Evolutionary conservation across 53 echinoderm and acorn worm genomes (phyloP), one percentile per base, ranked within the genome.

Genomic region (Glandiceps talaboti): DNA sequence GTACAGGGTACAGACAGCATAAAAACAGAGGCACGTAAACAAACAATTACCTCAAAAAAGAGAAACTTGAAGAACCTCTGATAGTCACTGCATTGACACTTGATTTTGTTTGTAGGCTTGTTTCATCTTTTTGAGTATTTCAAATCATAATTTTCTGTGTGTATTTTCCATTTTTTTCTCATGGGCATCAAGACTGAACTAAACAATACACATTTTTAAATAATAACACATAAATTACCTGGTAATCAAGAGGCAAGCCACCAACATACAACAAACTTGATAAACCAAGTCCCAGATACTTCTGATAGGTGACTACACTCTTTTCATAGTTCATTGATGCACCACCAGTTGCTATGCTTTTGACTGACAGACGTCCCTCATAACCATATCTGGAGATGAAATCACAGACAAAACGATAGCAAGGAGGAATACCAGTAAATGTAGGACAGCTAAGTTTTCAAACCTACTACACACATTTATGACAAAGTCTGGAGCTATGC

Each of bases 321-420:
- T 86, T 80, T 30, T 77, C 85, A 73, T 83, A 89, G 30, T 85
- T 73, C 26, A 82, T 83, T 10, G 97, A 97, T 14, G 93, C 88
- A 0, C 96, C 97, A 6, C 93, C 93, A 14, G 97, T 93, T 25
- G 93, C 89, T 31, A 93, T 80, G 76, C 89, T 79, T 45, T 90
- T 88, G 0, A 97, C 91, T 0, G 97, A 88, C 20, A 97, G 85
- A 30, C 90, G 88, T 26, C 97, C 97, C 73, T 93, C 93, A 79
- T 93, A 83, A 1, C 83, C 93, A 76, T 97, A 91, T 79, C 97
- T 97, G 33, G 6, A 30, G 73, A 79, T 29, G 27, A 1, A 45
- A 33, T 25, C 14, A 30, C 30, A 76, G 28, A 27, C 28, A 76
- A 76, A 28, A 28, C 12, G 14, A 28, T 26, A 25, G 28, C 28